These are phyloP conservation scores for Coluber constrictor DNA, from an alignment of 2,797 vertebrate species.

Conservation along the genomic window DNA sequence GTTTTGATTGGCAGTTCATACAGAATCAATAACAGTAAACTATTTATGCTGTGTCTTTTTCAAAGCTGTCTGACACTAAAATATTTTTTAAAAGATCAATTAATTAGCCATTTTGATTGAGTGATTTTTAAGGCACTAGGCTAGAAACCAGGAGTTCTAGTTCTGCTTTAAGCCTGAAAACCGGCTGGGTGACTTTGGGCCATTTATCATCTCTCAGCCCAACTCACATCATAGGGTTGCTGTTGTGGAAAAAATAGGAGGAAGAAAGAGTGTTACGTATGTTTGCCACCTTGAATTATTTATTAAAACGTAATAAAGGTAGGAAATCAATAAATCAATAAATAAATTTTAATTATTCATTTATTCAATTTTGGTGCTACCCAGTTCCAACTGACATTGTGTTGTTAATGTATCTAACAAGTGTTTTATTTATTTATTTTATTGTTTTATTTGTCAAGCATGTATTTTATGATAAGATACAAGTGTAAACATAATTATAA, in stretches of 20 bases:
- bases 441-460: no score
- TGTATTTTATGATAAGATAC: no score
- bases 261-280: neutral
- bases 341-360: neutral
- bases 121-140: neutral
- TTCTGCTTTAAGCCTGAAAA: neutral
- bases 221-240: neutral
- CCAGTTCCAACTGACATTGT: neutral
- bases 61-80: neutral
- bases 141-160: neutral
- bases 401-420: neutral
- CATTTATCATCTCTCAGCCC: no score
- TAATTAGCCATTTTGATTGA: neutral
- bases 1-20: neutral
- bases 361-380: neutral
- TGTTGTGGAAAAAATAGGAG: neutral
- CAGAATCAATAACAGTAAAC: neutral
- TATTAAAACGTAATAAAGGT: no score
- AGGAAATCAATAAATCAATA: no score
- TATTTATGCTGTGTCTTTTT: neutral
- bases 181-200: no score
- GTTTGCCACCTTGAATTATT: no score
- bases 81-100: neutral
- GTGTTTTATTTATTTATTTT: neutral
- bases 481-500: no score